phyloP scores from a whole-genome alignment of 2,113 vertebrate genomes.

The Gila orcuttii region DNA sequence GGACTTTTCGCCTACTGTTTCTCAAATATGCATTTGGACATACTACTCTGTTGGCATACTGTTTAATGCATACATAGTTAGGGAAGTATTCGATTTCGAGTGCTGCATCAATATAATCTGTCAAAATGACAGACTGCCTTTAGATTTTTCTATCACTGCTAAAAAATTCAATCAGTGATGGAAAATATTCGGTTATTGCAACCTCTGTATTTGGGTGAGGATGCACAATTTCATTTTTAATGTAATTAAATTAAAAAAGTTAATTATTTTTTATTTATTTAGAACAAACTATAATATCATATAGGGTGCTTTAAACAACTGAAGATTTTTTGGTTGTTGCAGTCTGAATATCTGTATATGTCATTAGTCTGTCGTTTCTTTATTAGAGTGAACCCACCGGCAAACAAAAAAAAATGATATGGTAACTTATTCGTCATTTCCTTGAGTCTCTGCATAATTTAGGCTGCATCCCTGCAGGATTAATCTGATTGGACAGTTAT shows the following conservation, averaged over 20 bases:
- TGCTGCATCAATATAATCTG: too few species aligned
- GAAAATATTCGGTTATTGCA: too few species aligned
- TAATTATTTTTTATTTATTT: background rate
- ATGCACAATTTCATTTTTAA: background rate
- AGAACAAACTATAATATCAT: background rate
- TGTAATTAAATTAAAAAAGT: background rate
- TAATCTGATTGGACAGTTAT: conserved; percentile 60
- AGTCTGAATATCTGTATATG: background rate
- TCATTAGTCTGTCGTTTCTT: conserved; percentile 36
- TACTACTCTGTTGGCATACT: too few species aligned
- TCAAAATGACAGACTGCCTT: too few species aligned
- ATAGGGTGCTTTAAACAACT: too few species aligned
- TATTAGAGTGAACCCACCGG: conserved; percentile 52
- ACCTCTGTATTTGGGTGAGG: background rate
- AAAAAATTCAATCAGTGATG: too few species aligned
- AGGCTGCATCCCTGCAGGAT: conserved; percentile 55
- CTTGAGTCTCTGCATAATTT: conserved; percentile 58
- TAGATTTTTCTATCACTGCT: too few species aligned
- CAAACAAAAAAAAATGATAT: conserved; percentile 56
- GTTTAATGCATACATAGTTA: too few species aligned
- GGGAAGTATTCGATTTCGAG: too few species aligned
- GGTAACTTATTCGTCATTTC: conserved; percentile 60
- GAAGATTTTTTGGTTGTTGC: too few species aligned
- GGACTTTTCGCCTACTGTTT: too few species aligned
- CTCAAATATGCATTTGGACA: too few species aligned